A percentile compares a stretch with the other conserved stretches of the same genome.
These are phyloP conservation scores for Euclidia mi DNA, from an alignment of 2,888 invertebrate genomes.

Conservation along the genomic window DNA sequence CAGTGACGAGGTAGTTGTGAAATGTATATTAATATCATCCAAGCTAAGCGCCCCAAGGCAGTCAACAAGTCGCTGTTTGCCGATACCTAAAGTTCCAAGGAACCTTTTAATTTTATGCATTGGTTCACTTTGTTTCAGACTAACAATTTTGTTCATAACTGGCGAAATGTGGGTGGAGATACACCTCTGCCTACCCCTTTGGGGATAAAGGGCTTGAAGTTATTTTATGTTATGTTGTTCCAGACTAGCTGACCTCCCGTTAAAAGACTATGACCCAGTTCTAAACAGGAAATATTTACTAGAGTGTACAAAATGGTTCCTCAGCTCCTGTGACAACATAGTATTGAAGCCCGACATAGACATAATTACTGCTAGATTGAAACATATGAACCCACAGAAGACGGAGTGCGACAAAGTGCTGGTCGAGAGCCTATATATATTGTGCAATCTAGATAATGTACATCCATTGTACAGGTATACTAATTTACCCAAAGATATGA, in stretches of 20 bases:
- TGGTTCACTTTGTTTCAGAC: no score
- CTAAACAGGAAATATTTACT: conserved; percentile 92
- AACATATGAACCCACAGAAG: conserved; percentile 17
- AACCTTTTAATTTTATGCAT: no score
- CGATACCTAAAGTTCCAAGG: no score
- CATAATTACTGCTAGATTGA: no score
- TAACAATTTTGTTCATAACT: no score
- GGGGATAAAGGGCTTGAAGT: no score
- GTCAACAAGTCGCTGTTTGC: no score
- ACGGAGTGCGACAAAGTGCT: conserved; percentile 80
- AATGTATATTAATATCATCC: no score
- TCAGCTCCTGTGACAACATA: conserved; percentile 89
- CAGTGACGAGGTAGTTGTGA: no score
- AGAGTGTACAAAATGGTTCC: conserved; percentile 92
- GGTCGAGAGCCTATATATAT: conserved; percentile 92
- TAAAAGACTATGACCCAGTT: conserved; percentile 91
- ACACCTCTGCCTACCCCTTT: no score
- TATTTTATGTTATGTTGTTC: conserved; percentile 57
- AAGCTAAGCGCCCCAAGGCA: no score
- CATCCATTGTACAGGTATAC: conserved; percentile 89
- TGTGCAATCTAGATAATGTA: conserved; percentile 91
- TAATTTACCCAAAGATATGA: conserved; percentile 74
- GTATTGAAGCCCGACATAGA: conserved; percentile 50
- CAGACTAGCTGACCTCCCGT: conserved; percentile 90
- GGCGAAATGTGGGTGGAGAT: no score